Evolutionary conservation across 1,140 invertebrate genomes (phyloP).

Genomic region (Rhopalosiphum maidis): DNA sequence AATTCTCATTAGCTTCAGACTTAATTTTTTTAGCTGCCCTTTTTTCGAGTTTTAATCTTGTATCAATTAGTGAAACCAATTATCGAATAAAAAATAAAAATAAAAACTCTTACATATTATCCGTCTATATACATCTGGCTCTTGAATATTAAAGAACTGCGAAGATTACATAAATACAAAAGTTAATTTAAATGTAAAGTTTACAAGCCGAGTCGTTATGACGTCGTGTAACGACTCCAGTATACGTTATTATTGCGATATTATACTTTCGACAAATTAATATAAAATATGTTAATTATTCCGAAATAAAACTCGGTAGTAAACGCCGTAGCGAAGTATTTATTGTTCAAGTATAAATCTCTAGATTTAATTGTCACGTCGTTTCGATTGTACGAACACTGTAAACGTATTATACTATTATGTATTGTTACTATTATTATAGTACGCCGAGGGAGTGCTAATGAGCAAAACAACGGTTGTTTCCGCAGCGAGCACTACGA

Average conservation of each 20-base stretch:
- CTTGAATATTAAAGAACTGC: not conserved
- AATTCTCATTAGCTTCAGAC: slow-evolving; percentile 1
- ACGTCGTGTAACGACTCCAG: not conserved
- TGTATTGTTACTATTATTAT: not conserved
- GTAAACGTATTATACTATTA: not conserved
- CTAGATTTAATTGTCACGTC: not conserved
- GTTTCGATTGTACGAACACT: not conserved
- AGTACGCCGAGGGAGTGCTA: not conserved
- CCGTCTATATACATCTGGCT: not conserved
- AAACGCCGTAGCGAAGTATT: not conserved
- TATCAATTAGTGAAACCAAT: not conserved
- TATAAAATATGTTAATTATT: not conserved
- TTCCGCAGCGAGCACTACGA: not conserved
- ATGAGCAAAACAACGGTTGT: not conserved
- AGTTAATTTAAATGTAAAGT: not conserved
- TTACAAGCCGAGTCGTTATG: not conserved
- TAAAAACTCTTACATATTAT: not conserved
- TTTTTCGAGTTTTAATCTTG: slow-evolving; percentile 1
- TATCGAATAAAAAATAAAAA: not conserved
- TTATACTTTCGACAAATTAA: not conserved
- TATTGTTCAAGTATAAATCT: not conserved
- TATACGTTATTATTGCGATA: not conserved
- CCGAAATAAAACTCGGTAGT: not conserved
- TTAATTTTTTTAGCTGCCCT: not conserved
- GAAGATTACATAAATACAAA: not conserved